Conservation (phyloP, 2,797 vertebrate genomes). For the Cirrhinus mrigala region DNA sequence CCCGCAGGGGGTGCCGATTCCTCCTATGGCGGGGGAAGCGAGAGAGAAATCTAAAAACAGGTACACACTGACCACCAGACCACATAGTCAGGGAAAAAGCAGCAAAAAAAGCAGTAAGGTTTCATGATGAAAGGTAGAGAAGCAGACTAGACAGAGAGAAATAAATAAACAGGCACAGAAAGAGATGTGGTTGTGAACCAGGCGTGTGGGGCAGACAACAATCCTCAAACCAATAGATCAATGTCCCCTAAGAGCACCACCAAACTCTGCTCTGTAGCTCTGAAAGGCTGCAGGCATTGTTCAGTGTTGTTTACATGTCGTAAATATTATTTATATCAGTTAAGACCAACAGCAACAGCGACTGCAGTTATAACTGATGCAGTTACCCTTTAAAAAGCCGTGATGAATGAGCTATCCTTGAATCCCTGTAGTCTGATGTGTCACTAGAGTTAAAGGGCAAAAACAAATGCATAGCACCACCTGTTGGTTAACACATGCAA, state of each 20-base stretch:
- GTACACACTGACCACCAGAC: conserved; percentile 9
- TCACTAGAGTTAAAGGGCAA: conserved; percentile 38
- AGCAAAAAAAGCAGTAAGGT: not conserved
- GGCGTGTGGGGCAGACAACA: not conserved
- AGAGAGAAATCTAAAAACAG: conserved; percentile 10
- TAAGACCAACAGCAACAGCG: not conserved
- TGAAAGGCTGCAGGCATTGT: conserved; percentile 12
- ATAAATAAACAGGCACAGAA: conserved; percentile 33
- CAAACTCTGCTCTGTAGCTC: not conserved
- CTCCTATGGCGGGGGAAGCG: not conserved
- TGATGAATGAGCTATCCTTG: conserved; percentile 11
- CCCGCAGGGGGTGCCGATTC: conserved; percentile 17
- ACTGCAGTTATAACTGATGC: conserved; percentile 15
- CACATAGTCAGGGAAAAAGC: not conserved
- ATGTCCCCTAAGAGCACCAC: conserved; percentile 3
- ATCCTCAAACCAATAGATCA: conserved; percentile 41
- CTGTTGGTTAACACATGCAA: conserved; percentile 53
- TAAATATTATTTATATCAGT: conserved; percentile 29
- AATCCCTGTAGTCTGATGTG: not conserved
- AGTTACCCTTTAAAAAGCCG: conserved; percentile 29
- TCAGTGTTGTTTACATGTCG: conserved; percentile 10
- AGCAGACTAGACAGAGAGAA: conserved; percentile 29
- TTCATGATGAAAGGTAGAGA: conserved; percentile 1
- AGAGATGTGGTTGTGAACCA: conserved; percentile 22
- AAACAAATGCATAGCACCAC: conserved; percentile 49